Conservation (phyloP, 2,113 vertebrate genomes). For the Oryzias celebensis region DNA sequence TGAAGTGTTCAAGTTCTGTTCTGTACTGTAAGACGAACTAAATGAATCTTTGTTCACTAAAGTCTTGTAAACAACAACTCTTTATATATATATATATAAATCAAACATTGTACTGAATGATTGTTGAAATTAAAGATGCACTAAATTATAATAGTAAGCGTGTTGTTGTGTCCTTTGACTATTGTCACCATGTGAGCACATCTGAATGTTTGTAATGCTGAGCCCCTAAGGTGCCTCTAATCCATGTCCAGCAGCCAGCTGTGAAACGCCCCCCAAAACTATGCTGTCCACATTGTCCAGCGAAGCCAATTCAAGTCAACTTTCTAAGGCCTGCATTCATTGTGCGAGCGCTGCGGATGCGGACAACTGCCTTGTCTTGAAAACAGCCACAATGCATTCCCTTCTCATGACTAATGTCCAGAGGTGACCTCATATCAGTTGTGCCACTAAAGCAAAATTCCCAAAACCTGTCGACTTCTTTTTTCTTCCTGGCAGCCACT, state of each 20-base stretch:
- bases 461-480: conserved; percentile 62
- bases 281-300: conserved; percentile 72
- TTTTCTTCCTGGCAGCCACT: conserved; percentile 72
- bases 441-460: conserved; percentile 80
- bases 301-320: conserved; percentile 76
- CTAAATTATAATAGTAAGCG: conserved; percentile 50
- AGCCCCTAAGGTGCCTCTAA: conserved; percentile 74
- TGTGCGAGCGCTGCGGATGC: conserved; percentile 63
- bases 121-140: conserved; percentile 65
- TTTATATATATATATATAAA: conserved; percentile 46
- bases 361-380: conserved; percentile 76
- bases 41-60: conserved; percentile 26
- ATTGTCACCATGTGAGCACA: background rate
- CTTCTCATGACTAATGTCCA: conserved; percentile 75
- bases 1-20: conserved; percentile 44
- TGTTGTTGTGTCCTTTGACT: background rate
- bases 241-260: conserved; percentile 69
- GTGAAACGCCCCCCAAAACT: conserved; percentile 65
- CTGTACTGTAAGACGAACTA: conserved; percentile 37
- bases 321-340: conserved; percentile 79
- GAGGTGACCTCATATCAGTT: conserved; percentile 79
- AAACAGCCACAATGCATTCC: conserved; percentile 81
- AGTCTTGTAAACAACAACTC: conserved; percentile 53
- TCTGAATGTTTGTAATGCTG: conserved; percentile 11
- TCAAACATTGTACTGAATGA: conserved; percentile 57